Base-by-base conservation (phyloP, 2,113 vertebrate species). In the Rhabdornis inornatus region DNA sequence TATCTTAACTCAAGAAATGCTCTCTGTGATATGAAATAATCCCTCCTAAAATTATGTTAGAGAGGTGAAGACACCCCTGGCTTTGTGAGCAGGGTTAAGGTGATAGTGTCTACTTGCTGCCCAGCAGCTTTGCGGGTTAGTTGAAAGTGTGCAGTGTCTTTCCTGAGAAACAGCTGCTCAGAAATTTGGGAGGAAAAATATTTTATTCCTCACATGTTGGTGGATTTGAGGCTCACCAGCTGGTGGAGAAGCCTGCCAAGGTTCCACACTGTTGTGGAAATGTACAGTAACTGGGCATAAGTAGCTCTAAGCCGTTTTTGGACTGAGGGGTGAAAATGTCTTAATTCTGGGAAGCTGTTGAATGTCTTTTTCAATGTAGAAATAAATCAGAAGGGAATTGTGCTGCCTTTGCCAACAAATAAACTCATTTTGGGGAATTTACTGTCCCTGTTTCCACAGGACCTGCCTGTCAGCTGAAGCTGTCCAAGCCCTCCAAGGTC, bases 251-350 rank as follows among this genome's bases (percentile, higher is more conserved):
- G 76, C 91, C 59, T 95, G 96, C 96, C 95, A 97, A 95, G 71
- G 23, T 81, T 95, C 84, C 3, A 7, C 2, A 31, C 85, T 87
- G 63, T 90, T 95, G 84, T 95, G 89, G 87, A 97, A 96, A 97
- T 84, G 66, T 95, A 91, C 92, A 96, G 95, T 96, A 97, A 97
- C 89, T 75, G 90, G 95, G 90, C 89, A 94, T 84, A 94, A 97
- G 75, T 80, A 90, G 72, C 84, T 91, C 25, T 91, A 94, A 95
- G 76, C 42, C 70, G 55, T 86, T 81, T 90, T 85, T 90, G 81
- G 83, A 84, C 65, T 60, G 33, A 56, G 57, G 79, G 64, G 44
- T 84, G 79, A 94, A 94, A 91, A 77, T 33, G 50, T 74, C 78
- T 92, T 90, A 79, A 45, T 92, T 39, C 57, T 87, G 85, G 83